A percentile compares a stretch with the other conserved stretches of the same genome.
These are phyloP conservation scores for Poecilobothrus nobilitatus DNA, from an alignment of 2,888 invertebrate genomes.

Conservation along the genomic window DNA sequence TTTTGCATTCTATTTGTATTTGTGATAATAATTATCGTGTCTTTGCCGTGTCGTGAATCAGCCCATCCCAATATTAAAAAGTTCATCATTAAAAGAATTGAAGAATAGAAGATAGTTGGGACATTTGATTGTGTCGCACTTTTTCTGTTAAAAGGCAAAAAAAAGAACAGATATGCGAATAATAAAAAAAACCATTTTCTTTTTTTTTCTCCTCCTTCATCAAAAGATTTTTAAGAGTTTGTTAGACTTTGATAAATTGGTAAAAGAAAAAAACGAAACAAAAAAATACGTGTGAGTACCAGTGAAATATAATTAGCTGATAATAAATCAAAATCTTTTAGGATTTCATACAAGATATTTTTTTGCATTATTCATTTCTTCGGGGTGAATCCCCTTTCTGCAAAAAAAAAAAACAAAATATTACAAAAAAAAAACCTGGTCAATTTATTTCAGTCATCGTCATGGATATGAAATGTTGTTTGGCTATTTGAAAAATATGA, in stretches of 20 bases:
- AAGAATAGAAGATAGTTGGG: no score
- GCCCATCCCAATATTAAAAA: not conserved
- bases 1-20: not conserved
- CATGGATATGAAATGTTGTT: not conserved
- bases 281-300: not conserved
- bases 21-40: not conserved
- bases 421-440: not conserved
- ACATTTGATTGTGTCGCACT: no score
- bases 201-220: no score
- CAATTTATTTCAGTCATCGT: not conserved
- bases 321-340: not conserved
- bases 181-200: no score
- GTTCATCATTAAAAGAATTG: no score
- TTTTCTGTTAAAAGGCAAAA: no score
- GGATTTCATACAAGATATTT: not conserved
- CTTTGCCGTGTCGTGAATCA: not conserved
- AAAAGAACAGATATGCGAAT: no score
- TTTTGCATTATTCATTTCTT: not conserved
- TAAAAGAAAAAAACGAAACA: not conserved
- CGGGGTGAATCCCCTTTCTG: not conserved
- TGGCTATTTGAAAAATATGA: not conserved
- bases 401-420: not conserved
- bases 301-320: slow-evolving; percentile 3
- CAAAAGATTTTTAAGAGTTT: not conserved
- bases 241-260: not conserved